Percentiles rank a stretch among this genome's conserved stretches.
Conservation (phyloP, 30 jellyfish, hydroid and myxozoan species). For the Mastigias papua region DNA sequence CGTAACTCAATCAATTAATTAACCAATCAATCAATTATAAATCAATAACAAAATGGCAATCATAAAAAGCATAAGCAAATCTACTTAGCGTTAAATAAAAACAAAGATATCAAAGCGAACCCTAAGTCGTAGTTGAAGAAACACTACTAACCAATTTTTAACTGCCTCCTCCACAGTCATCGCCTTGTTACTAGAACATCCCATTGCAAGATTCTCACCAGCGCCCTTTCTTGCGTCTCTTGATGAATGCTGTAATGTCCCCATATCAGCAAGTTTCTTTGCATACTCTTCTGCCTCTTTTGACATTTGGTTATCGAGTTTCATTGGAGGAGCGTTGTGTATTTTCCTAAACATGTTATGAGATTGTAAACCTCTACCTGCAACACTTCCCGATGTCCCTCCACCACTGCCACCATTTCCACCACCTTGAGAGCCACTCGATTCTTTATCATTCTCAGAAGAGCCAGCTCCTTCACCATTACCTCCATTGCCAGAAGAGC, state of each 20-base stretch:
- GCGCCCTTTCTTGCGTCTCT: constrained; percentile 63
- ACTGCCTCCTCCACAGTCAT: constrained; percentile 92
- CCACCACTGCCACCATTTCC: constrained; percentile 21
- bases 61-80: no score
- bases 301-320: constrained; percentile 77
- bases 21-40: no score
- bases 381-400: constrained; percentile 23
- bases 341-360: constrained; percentile 89
- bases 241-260: constrained; percentile 81
- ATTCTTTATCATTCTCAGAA: not conserved
- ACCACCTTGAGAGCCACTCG: constrained; percentile 10
- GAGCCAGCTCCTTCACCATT: constrained; percentile 36
- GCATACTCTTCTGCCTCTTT: constrained; percentile 90
- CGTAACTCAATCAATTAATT: no score
- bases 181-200: constrained; percentile 70
- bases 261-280: constrained; percentile 71
- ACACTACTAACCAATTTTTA: constrained; percentile 74
- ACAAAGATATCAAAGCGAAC: no score
- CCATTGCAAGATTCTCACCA: constrained; percentile 96
- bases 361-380: constrained; percentile 55
- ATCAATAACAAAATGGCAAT: no score
- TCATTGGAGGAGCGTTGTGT: constrained; percentile 89
- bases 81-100: no score
- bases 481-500: not conserved
- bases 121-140: no score